Conservation (phyloP, 1,140 invertebrate genomes). For the Drosophila lini region DNA sequence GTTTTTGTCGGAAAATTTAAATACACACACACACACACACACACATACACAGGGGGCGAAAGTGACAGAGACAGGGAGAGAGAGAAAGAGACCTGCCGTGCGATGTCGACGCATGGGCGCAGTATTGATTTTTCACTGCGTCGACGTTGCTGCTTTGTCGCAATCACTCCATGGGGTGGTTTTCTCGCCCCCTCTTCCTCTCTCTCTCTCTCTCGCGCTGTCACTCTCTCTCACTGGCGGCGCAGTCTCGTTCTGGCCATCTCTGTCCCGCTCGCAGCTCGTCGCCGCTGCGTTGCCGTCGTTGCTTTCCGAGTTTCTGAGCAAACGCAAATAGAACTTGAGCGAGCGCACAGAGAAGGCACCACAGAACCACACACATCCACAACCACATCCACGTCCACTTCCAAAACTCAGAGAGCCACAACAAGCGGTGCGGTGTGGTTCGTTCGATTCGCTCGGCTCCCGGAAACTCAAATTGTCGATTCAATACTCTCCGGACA, state of each 20-base stretch:
- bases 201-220: background rate
- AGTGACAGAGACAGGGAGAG: background rate
- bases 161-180: slow-evolving; percentile 80
- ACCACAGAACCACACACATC: slow-evolving; percentile 12
- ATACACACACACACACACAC: background rate
- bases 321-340: slow-evolving; percentile 81
- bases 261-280: slow-evolving; percentile 5
- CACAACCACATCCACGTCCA: slow-evolving; percentile 3
- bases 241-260: slow-evolving; percentile 24
- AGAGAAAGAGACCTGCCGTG: slow-evolving; percentile 8
- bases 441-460: slow-evolving; percentile 22
- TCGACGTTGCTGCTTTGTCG: slow-evolving; percentile 67
- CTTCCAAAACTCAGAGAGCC: slow-evolving; percentile 30
- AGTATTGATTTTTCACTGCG: slow-evolving; percentile 83
- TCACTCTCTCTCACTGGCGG: slow-evolving; percentile 7
- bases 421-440: slow-evolving; percentile 43
- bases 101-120: slow-evolving; percentile 80
- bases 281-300: slow-evolving; percentile 39
- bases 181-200: slow-evolving; percentile 40
- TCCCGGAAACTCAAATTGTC: slow-evolving; percentile 7
- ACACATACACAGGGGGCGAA: background rate
- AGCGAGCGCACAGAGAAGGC: slow-evolving; percentile 47
- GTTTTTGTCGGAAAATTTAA: slow-evolving; percentile 1
- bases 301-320: slow-evolving; percentile 63
- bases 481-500: background rate